Conservation (phyloP, 2,888 invertebrate genomes). For the Phrixothrix hirtus region DNA sequence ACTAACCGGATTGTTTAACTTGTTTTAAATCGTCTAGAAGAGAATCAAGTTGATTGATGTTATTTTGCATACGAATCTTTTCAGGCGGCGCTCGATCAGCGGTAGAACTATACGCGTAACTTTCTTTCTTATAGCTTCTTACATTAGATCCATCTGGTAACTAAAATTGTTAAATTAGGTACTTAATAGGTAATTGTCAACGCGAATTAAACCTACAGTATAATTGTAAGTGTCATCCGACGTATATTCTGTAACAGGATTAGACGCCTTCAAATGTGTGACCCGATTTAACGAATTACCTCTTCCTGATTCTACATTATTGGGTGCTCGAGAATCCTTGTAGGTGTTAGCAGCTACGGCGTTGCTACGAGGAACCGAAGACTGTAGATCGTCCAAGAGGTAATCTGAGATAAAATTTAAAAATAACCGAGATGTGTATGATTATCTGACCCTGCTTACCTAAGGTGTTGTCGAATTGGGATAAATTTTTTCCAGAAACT, state of each 20-base stretch:
- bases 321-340: constrained; percentile 41
- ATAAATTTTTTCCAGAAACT: constrained; percentile 48
- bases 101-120: constrained; percentile 48
- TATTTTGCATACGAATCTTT: constrained; percentile 57
- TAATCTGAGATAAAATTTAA: constrained; percentile 45
- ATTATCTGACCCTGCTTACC: no score
- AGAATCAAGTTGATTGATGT: constrained; percentile 76
- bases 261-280: constrained; percentile 47
- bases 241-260: constrained; percentile 52
- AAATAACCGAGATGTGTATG: no score
- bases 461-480: constrained; percentile 54
- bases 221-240: constrained; percentile 54
- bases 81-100: constrained; percentile 44
- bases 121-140: constrained; percentile 52
- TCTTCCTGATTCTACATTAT: constrained; percentile 39
- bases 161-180: constrained; percentile 39
- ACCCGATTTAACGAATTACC: constrained; percentile 49
- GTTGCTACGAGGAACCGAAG: constrained; percentile 53
- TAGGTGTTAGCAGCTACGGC: constrained; percentile 45
- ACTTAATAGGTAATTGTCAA: neutral
- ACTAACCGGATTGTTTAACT: constrained; percentile 48
- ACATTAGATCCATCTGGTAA: constrained; percentile 52
- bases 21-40: constrained; percentile 73
- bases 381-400: constrained; percentile 55
- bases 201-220: constrained; percentile 40